Percentiles rank a stretch among this genome's conserved stretches.
Evolutionary conservation across 2,113 vertebrate genomes (phyloP).

Genomic region (Paramisgurnus dabryanus): DNA sequence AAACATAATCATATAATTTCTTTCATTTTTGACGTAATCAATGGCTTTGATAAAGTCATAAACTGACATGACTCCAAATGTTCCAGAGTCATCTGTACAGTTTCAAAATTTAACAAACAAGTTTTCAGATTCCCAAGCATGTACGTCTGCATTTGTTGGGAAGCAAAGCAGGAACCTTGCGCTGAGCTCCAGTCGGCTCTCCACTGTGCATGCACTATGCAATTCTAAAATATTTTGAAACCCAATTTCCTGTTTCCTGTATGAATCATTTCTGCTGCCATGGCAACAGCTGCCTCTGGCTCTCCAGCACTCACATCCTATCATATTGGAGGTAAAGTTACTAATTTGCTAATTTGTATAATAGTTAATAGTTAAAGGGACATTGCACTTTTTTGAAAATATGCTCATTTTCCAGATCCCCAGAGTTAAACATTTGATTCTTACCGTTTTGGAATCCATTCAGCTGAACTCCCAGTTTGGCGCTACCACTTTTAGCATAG

Average conservation of each 20-base stretch:
- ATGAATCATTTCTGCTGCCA: conserved; percentile 16
- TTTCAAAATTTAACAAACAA: neutral
- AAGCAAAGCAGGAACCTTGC: neutral
- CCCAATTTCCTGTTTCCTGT: conserved; percentile 50
- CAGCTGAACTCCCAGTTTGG: too few species aligned
- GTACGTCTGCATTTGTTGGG: neutral
- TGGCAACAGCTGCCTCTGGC: neutral
- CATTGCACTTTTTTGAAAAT: too few species aligned
- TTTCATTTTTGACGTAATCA: neutral
- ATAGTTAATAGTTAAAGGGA: conserved; percentile 38
- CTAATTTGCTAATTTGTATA: conserved; percentile 33
- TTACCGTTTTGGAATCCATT: too few species aligned
- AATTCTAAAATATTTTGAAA: conserved; percentile 42
- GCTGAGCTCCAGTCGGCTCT: neutral
- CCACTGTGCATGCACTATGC: neutral
- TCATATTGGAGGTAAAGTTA: conserved; percentile 25
- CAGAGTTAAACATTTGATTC: too few species aligned
- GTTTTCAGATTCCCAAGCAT: neutral
- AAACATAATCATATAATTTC: neutral
- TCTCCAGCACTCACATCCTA: conserved; percentile 32
- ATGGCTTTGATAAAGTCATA: neutral
- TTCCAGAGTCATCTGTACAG: neutral
- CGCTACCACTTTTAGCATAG: too few species aligned
- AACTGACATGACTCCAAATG: neutral
- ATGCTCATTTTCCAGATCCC: too few species aligned